phyloP scores from a whole-genome alignment of 2,797 vertebrate genomes.

The Chelmon rostratus region DNA sequence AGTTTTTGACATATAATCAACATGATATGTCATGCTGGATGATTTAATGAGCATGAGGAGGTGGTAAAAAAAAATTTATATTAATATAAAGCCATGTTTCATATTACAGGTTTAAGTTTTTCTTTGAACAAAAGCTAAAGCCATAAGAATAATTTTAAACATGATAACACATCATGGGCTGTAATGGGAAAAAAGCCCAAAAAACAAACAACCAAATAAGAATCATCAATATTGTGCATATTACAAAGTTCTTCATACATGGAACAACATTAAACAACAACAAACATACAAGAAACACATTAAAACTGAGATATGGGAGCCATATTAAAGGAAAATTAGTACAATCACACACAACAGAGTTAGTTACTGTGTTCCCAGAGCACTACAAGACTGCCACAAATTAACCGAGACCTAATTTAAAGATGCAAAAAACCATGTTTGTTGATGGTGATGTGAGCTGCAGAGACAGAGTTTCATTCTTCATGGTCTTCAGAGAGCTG shows the following conservation, averaged over 20 bases:
- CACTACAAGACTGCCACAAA: slow-evolving; percentile 9
- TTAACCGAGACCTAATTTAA: slow-evolving; percentile 20
- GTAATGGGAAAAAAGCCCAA: not conserved
- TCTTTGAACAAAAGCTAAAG: not conserved
- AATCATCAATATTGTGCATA: not conserved
- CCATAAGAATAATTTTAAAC: not conserved
- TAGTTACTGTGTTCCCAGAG: slow-evolving; percentile 8
- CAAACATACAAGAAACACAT: not conserved
- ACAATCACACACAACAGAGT: not conserved
- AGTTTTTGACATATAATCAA: no score
- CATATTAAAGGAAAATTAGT: slow-evolving; percentile 5
- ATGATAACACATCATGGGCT: no score
- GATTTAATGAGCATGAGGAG: no score
- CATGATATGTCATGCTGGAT: no score
- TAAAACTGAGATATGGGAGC: not conserved
- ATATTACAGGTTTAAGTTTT: not conserved
- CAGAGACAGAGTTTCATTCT: slow-evolving; percentile 7
- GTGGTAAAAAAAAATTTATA: no score
- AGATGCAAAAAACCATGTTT: not conserved
- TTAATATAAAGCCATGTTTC: no score
- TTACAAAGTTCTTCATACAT: not conserved
- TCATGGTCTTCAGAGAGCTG: not conserved
- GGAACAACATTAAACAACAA: no score
- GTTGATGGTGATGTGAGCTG: slow-evolving; percentile 12
- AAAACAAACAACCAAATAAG: not conserved